Evolutionary conservation across 2,113 vertebrate species (phyloP).

Genomic region (Salvelinus sp.): DNA sequence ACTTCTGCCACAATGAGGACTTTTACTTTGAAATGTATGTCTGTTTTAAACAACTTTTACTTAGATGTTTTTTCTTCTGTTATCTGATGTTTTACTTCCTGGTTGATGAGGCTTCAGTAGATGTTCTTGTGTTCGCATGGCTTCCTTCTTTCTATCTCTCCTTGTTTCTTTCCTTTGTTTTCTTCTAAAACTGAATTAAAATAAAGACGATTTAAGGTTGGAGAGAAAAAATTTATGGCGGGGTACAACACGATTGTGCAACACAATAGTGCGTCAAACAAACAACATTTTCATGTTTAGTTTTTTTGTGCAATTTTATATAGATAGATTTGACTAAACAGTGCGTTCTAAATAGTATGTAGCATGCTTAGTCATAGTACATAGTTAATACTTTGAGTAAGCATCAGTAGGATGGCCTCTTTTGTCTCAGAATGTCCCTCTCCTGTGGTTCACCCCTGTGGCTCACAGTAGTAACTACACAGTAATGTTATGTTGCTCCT

Average conservation of each 20-base stretch:
- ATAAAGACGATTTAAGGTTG: slow-evolving; percentile 65
- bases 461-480: background rate
- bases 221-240: background rate
- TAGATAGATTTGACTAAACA: too few species aligned
- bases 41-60: background rate
- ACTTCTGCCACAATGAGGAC: slow-evolving; percentile 17
- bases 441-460: slow-evolving; percentile 2
- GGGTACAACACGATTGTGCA: too few species aligned
- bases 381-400: too few species aligned
- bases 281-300: background rate
- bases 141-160: slow-evolving; percentile 43
- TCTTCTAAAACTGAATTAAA: slow-evolving; percentile 63
- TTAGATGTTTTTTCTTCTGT: slow-evolving; percentile 40
- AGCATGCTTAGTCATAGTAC: too few species aligned
- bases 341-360: too few species aligned
- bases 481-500: background rate
- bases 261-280: background rate
- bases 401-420: too few species aligned
- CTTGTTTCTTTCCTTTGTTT: slow-evolving; percentile 32
- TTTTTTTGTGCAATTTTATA: too few species aligned
- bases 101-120: slow-evolving; percentile 33
- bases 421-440: background rate
- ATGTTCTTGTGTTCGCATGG: slow-evolving; percentile 66
- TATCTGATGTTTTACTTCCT: slow-evolving; percentile 44
- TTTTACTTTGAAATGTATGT: slow-evolving; percentile 48